Evolutionary conservation across 1,140 invertebrate species (phyloP), one percentile per base, ranked within the genome.

Genomic region (Ceratosolen fusciceps): DNA sequence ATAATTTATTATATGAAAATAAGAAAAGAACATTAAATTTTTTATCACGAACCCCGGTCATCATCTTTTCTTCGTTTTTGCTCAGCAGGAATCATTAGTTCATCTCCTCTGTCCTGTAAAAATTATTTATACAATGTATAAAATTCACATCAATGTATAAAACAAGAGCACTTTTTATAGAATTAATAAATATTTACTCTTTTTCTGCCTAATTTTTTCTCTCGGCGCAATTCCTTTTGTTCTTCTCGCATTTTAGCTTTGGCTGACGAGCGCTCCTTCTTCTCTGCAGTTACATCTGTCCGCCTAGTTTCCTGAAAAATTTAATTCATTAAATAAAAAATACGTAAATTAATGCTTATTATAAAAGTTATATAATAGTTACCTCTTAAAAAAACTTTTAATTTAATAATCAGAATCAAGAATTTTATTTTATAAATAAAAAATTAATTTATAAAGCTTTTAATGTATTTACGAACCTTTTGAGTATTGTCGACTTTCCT

Each of bases 401-500:
- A n/a, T n/a, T n/a, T n/a, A n/a, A 58, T 58, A n/a, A 29, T 5
- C 12, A 43, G 39, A 43, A 62, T 39, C 65, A 56, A 31, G 56
- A 77, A n/a, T n/a, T n/a, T n/a, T n/a, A n/a, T 71, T 37, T 26
- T 37, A 29, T 43, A 52, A 34, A 16, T 49, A 62, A 83, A 39
- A 74, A 21, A 75, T 2, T 39, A 47, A 26, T 43, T 43, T 43
- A 43, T 43, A 43, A 43, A n/a, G 19, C 49, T 52, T 16, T 16
- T 52, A 52, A 19, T 74, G 74, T 80, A 49, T 77, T 92, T 94
- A 93, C 93, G 93, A 92, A 95, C 95, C 94, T 96, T 96, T 88
- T 93, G 93, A 86, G 92, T 90, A 87, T 89, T 92, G 87, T 96
- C 95, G 87, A 95, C 85, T 93, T 96, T 96, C 91, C 95, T 93